Evolutionary conservation across 2,113 vertebrate species (phyloP).

Genomic region (Empidonax traillii): DNA sequence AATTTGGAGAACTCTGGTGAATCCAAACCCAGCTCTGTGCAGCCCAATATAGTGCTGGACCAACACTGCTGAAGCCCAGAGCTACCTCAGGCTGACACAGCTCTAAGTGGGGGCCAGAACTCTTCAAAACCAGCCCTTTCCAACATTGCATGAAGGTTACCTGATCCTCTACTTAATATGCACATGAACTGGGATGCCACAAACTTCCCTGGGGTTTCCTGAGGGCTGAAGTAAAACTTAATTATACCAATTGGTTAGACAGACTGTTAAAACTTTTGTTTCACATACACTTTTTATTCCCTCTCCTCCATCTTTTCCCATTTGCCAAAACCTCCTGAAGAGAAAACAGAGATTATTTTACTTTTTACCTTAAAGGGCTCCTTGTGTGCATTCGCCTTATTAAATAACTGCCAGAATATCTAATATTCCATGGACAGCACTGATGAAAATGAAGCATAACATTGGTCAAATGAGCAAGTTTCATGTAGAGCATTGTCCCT

Average conservation of each 20-base stretch:
- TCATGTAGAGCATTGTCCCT: not conserved
- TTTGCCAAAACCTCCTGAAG: slow-evolving; percentile 63
- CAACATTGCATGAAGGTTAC: slow-evolving; percentile 41
- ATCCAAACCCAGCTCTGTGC: not conserved
- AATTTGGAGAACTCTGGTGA: not conserved
- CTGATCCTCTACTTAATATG: slow-evolving; percentile 67
- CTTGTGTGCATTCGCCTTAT: slow-evolving; percentile 55
- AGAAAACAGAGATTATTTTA: slow-evolving; percentile 70
- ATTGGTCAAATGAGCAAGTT: slow-evolving; percentile 36
- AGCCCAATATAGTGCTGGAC: not conserved
- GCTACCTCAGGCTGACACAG: not conserved
- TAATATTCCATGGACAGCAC: slow-evolving; percentile 57
- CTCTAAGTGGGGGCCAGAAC: not conserved
- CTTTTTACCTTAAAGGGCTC: slow-evolving; percentile 62
- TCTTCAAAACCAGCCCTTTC: not conserved
- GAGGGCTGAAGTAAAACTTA: slow-evolving; percentile 62
- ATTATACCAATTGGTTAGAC: slow-evolving; percentile 56
- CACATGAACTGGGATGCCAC: slow-evolving; percentile 51
- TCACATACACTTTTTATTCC: slow-evolving; percentile 28
- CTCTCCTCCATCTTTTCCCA: slow-evolving; percentile 46
- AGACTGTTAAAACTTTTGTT: slow-evolving; percentile 60
- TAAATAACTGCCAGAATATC: slow-evolving; percentile 64
- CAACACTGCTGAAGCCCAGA: not conserved
- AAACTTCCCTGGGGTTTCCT: slow-evolving; percentile 45
- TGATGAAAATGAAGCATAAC: slow-evolving; percentile 62